Percentiles rank a stretch among this genome's conserved stretches.
phyloP scores from a whole-genome alignment of 2,113 vertebrate species.

The Mirounga angustirostris region DNA sequence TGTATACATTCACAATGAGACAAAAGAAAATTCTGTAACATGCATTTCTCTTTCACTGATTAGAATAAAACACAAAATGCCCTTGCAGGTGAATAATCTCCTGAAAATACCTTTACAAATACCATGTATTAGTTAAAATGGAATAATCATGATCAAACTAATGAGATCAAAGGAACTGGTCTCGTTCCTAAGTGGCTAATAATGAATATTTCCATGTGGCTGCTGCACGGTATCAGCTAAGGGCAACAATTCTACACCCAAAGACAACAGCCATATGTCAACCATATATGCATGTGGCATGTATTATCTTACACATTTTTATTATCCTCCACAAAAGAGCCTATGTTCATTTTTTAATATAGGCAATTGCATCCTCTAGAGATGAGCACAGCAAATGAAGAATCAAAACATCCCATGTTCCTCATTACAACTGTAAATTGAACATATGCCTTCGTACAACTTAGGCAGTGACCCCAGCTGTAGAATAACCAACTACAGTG shows the following conservation, averaged over 20 bases:
- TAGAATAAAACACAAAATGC: background rate
- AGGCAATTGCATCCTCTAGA: constrained; percentile 52
- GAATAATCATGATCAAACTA: constrained; percentile 51
- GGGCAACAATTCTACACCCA: background rate
- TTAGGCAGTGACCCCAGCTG: constrained; percentile 59
- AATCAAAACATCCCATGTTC: constrained; percentile 62
- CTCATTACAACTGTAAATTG: constrained; percentile 66
- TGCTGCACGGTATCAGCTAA: background rate
- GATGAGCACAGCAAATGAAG: constrained; percentile 65
- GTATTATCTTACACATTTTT: constrained; percentile 62
- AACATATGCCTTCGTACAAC: constrained; percentile 17
- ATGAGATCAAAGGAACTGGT: constrained; percentile 37
- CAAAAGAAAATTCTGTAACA: background rate
- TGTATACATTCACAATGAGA: background rate
- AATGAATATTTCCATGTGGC: constrained; percentile 5
- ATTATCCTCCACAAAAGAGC: constrained; percentile 58
- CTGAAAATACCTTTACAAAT: constrained; percentile 22
- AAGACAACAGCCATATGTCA: constrained; percentile 56
- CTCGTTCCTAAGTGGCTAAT: constrained; percentile 25
- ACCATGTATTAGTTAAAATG: background rate
- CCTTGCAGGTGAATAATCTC: background rate
- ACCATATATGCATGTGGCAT: constrained; percentile 50
- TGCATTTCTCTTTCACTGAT: background rate
- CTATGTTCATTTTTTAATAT: constrained; percentile 55
- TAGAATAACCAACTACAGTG: background rate